Base-by-base conservation (phyloP, 92 coral and sea anemone genomes). In the Porites rus region DNA sequence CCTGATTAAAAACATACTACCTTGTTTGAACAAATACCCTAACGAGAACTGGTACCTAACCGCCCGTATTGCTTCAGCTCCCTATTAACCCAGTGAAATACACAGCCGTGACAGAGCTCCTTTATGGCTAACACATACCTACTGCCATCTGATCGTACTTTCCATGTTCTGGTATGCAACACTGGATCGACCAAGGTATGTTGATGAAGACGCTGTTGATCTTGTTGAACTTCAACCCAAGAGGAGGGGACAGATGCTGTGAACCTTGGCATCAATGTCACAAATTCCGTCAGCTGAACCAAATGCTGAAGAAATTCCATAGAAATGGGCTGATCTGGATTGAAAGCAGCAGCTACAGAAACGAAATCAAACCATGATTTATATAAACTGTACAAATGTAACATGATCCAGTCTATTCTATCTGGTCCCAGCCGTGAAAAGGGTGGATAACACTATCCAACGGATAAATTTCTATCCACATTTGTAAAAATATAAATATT, bases 161-260 rank as follows among this genome's bases (percentile, higher is more conserved):
- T 95, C 99, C 99, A 97, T 5, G 99, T 97, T 59, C 99, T 91
- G 62, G 98, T 97, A 78, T 95, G 99, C 18, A 96, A 69, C 56
- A 94, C 94, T 67, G 94, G 93, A 75, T 97, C 98, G 81, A 98
- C 89, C 69, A 91, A 91, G 38, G 92, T 89, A 82, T 95, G 98
- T 62, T 97, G 99, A 77, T 95, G 96, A 18, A 97, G 95, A 69
- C 96, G 98, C 68, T 95, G 98, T 75, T 97, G 99, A 63, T 97
- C 99, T 76, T 97, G 99, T 68, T 97, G 99, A 76, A 95, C 88
- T 58, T 97, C 99, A 4, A 93, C 86, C 99, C 99, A 97, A 65
- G 89, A 95, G 14, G 98, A 91, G 31, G 99, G 99, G 22, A 97
- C 98, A 1, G 94, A 88, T 6, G 99, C 98, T 2, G 97, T 90